These are phyloP conservation scores for Acrobasis suavella DNA, from an alignment of 2,888 invertebrate genomes.

Conservation along the genomic window DNA sequence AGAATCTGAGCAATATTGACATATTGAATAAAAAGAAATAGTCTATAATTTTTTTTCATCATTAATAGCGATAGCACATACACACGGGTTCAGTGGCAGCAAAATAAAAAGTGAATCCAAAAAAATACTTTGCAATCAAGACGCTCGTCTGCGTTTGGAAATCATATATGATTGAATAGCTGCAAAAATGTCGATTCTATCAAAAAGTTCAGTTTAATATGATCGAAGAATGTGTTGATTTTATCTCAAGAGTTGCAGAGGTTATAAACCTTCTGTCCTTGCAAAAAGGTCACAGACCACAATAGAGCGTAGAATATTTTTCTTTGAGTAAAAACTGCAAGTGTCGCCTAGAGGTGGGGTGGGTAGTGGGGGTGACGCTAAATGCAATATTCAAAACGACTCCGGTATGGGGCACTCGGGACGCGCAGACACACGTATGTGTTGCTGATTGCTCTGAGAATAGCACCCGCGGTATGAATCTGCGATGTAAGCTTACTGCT, in stretches of 20 bases:
- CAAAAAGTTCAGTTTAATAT: not conserved
- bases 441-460: constrained; percentile 70
- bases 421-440: constrained; percentile 60
- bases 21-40: too few relatives aligned
- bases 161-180: not conserved
- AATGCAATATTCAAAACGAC: constrained; percentile 77
- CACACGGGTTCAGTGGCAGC: not conserved
- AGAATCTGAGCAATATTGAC: too few relatives aligned
- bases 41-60: too few relatives aligned
- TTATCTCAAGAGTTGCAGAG: constrained; percentile 7
- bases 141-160: too few relatives aligned
- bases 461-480: constrained; percentile 61
- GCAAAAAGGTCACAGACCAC: constrained; percentile 26
- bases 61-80: too few relatives aligned
- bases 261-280: constrained; percentile 14
- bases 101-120: not conserved
- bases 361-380: constrained; percentile 43
- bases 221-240: not conserved
- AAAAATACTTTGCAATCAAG: not conserved
- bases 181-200: constrained; percentile 1
- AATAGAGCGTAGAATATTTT: constrained; percentile 38
- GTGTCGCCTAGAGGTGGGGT: constrained; percentile 19
- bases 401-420: constrained; percentile 62
- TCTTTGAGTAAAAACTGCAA: constrained; percentile 35
- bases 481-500: constrained; percentile 48